phyloP scores from a whole-genome alignment of 2,113 vertebrate species.

The Meles meles region DNA sequence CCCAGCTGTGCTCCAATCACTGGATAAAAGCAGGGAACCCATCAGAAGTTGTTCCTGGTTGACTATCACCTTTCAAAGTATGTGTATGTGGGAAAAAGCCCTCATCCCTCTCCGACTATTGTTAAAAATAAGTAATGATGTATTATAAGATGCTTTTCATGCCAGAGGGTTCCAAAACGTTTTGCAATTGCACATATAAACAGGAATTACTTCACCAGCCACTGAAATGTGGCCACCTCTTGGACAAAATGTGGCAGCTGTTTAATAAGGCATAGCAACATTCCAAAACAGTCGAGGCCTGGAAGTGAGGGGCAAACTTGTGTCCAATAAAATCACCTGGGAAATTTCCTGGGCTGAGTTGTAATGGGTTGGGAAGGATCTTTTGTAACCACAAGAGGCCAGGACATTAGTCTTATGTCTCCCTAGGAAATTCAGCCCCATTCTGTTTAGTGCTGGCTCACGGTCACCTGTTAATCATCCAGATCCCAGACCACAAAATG shows the following conservation, averaged over 20 bases:
- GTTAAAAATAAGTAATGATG: slow-evolving; percentile 58
- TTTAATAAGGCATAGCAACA: slow-evolving; percentile 50
- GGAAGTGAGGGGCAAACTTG: background rate
- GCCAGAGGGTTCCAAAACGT: slow-evolving; percentile 1
- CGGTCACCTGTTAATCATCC: background rate
- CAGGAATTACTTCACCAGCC: slow-evolving; percentile 37
- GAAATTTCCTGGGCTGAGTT: background rate
- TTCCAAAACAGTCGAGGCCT: slow-evolving; percentile 32
- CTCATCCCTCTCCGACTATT: background rate
- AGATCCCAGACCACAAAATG: background rate
- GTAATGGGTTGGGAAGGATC: background rate
- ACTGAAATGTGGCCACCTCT: slow-evolving; percentile 43
- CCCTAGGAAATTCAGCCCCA: background rate
- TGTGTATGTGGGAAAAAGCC: background rate
- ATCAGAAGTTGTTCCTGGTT: slow-evolving; percentile 41
- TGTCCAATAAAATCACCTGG: slow-evolving; percentile 33
- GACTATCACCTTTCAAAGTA: slow-evolving; percentile 51
- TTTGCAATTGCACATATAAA: slow-evolving; percentile 15
- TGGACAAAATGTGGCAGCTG: slow-evolving; percentile 32
- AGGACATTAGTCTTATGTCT: background rate
- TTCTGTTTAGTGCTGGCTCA: background rate
- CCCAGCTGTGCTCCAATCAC: slow-evolving; percentile 53
- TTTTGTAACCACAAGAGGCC: background rate
- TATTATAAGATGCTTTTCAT: slow-evolving; percentile 43
- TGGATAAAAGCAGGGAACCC: background rate